Evolutionary conservation across 2,888 invertebrate genomes (phyloP).

Genomic region (Argyresthia goedartella): DNA sequence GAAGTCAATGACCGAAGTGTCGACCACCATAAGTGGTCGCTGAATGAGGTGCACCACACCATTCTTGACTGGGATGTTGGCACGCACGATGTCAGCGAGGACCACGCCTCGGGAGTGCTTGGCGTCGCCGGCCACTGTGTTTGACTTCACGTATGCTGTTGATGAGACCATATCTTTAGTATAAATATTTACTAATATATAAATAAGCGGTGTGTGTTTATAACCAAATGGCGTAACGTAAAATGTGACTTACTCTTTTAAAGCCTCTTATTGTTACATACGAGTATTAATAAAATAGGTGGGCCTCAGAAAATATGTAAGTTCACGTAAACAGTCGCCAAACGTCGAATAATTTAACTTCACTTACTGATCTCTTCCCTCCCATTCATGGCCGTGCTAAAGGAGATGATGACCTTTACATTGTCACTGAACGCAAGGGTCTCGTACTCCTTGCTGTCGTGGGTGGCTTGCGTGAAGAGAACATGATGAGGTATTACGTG

Average conservation of each 20-base stretch:
- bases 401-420: conserved; percentile 85
- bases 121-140: conserved; percentile 82
- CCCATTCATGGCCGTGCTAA: conserved; percentile 79
- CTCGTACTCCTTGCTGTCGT: conserved; percentile 79
- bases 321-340: neutral
- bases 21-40: conserved; percentile 91
- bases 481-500: conserved; percentile 91
- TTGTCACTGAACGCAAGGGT: conserved; percentile 88
- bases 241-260: neutral
- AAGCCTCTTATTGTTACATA: too few relatives aligned
- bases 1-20: conserved; percentile 88
- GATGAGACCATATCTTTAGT: too few relatives aligned
- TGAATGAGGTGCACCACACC: conserved; percentile 95
- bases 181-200: too few relatives aligned
- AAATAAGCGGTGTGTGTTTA: too few relatives aligned
- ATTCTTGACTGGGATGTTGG: conserved; percentile 92
- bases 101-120: conserved; percentile 88
- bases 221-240: too few relatives aligned
- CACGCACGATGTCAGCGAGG: conserved; percentile 87
- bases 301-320: neutral
- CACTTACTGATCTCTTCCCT: conserved; percentile 74
- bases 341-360: neutral
- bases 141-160: conserved; percentile 87
- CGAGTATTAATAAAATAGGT: neutral
- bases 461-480: conserved; percentile 87